These are phyloP conservation scores for Galagoides demidoff DNA, from an alignment of 2,797 vertebrate species.

Conservation along the genomic window DNA sequence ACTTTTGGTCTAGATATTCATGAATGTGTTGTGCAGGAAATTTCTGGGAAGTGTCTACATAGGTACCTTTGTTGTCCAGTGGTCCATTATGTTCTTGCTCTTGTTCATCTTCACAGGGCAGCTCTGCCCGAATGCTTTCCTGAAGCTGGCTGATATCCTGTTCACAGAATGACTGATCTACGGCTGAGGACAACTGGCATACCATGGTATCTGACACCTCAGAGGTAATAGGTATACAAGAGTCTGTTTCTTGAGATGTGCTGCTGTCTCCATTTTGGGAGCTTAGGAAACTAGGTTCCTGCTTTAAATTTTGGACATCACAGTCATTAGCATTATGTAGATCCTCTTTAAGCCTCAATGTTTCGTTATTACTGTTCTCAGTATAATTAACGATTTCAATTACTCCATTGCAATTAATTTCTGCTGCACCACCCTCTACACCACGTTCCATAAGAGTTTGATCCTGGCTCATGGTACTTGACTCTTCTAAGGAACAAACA, in stretches of 20 bases:
- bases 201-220: conserved; percentile 84
- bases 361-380: conserved; percentile 78
- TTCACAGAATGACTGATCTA: conserved; percentile 66
- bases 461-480: conserved; percentile 84
- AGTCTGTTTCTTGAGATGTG: conserved; percentile 84
- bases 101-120: conserved; percentile 87
- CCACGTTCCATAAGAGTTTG: conserved; percentile 78
- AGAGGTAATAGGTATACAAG: conserved; percentile 78
- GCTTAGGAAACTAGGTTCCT: conserved; percentile 76
- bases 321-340: conserved; percentile 88
- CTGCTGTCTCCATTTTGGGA: conserved; percentile 83
- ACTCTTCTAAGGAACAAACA: conserved; percentile 83
- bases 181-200: conserved; percentile 77
- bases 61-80: conserved; percentile 86
- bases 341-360: conserved; percentile 85
- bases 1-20: neutral
- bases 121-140: conserved; percentile 86
- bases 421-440: conserved; percentile 77
- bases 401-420: conserved; percentile 92
- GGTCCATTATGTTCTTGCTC: conserved; percentile 83
- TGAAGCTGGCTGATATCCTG: conserved; percentile 86
- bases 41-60: neutral
- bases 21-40: no score
- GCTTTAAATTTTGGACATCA: conserved; percentile 68
- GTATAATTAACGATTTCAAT: conserved; percentile 79